A percentile compares a stretch with the other conserved stretches of the same genome.
Evolutionary conservation across 2,888 invertebrate species (phyloP).

Genomic region (Acanthococcus lagerstroemiae): DNA sequence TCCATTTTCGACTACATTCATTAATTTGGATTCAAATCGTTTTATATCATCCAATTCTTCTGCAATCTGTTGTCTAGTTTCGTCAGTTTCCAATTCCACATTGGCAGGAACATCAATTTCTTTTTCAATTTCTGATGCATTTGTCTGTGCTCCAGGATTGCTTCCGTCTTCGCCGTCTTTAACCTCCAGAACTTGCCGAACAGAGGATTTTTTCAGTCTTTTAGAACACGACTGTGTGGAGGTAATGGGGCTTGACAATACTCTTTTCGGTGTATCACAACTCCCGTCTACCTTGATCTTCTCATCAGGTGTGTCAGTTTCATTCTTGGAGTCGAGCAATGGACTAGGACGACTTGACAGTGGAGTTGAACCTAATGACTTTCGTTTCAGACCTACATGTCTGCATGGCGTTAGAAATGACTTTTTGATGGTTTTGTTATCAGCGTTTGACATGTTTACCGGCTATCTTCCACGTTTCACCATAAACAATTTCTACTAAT

Average conservation of each 20-base stretch:
- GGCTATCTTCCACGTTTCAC: too few relatives aligned
- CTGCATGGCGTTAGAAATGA: constrained; percentile 29
- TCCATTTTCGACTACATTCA: background rate
- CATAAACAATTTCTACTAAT: too few relatives aligned
- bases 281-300: background rate
- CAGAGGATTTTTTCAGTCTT: too few relatives aligned
- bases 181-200: too few relatives aligned
- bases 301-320: background rate
- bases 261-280: background rate
- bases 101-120: background rate
- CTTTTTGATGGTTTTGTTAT: background rate
- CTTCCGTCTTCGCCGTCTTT: background rate
- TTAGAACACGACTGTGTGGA: too few relatives aligned
- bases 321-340: too few relatives aligned
- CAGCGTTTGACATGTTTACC: too few relatives aligned
- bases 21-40: too few relatives aligned
- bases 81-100: background rate
- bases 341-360: background rate
- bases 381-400: constrained; percentile 29
- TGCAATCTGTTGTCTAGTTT: background rate
- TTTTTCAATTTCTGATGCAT: background rate
- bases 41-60: background rate
- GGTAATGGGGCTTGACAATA: too few relatives aligned
- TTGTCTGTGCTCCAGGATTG: background rate
- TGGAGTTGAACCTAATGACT: constrained; percentile 11